These are phyloP conservation scores for Chironex yamaguchii DNA, from an alignment of 30 jellyfish, hydroid and myxozoan species.

Conservation along the genomic window DNA sequence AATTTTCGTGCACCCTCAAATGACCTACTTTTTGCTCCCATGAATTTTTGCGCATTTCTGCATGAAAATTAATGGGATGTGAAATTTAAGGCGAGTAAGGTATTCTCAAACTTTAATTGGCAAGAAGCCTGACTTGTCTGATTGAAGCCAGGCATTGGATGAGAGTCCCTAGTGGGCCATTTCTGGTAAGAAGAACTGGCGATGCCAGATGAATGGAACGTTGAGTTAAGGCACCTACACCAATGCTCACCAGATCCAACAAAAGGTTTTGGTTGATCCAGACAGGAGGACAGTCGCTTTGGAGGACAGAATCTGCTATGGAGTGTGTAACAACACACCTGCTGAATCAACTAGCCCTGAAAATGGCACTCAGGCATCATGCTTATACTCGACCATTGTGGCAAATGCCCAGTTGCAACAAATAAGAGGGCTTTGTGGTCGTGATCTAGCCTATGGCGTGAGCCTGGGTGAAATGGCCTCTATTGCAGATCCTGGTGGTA, in stretches of 20 bases:
- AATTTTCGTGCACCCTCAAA: too few species aligned
- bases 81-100: too few species aligned
- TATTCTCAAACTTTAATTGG: too few species aligned
- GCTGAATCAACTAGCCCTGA: slow-evolving; percentile 88
- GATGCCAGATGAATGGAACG: not conserved
- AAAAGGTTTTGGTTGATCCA: slow-evolving; percentile 69
- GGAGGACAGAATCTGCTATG: slow-evolving; percentile 69
- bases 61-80: too few species aligned
- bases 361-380: slow-evolving; percentile 84
- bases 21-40: too few species aligned
- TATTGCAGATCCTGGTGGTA: too few species aligned
- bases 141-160: not conserved
- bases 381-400: slow-evolving; percentile 73
- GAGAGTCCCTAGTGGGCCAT: not conserved
- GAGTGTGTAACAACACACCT: slow-evolving; percentile 78
- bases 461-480: slow-evolving; percentile 85
- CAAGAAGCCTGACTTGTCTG: not conserved
- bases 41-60: too few species aligned
- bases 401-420: slow-evolving; percentile 42
- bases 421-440: slow-evolving; percentile 84
- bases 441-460: slow-evolving; percentile 80
- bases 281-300: slow-evolving; percentile 77
- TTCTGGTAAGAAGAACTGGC: not conserved
- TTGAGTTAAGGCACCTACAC: not conserved
- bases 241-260: slow-evolving; percentile 57